Percentiles rank a stretch among this genome's conserved stretches.
These are phyloP conservation scores for Crocuta crocuta DNA, from an alignment of 2,113 vertebrate species.

Conservation along the genomic window DNA sequence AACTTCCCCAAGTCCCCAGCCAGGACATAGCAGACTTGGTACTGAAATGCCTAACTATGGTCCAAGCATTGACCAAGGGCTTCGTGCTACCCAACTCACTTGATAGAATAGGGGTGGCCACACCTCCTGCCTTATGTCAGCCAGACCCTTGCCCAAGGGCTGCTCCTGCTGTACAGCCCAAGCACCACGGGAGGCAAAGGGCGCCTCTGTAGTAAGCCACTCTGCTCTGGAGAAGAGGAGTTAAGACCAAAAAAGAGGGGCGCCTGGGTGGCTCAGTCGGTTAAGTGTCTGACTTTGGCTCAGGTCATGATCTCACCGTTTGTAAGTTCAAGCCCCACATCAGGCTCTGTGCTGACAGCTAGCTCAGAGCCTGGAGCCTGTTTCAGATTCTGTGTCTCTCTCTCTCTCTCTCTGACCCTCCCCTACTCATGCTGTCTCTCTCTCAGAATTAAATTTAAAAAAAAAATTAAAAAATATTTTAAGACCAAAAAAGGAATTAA, in stretches of 20 bases:
- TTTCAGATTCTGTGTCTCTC: no score
- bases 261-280: no score
- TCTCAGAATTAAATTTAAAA: no score
- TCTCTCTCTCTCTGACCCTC: no score
- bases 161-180: background rate
- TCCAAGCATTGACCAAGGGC: background rate
- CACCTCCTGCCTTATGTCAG: background rate
- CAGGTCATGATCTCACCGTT: no score
- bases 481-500: background rate
- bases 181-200: background rate
- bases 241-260: background rate
- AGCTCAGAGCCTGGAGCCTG: no score
- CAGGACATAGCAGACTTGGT: background rate
- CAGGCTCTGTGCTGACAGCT: no score
- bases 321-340: no score
- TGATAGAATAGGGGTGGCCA: background rate
- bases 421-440: no score
- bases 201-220: background rate
- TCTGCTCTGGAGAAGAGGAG: background rate
- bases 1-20: background rate
- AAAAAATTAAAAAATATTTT: no score
- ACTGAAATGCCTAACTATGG: background rate
- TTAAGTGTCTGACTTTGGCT: no score
- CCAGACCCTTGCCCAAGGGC: background rate
- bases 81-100: background rate